phyloP scores from a whole-genome alignment of 2,797 vertebrate species.

The Adelosebastes latens region DNA sequence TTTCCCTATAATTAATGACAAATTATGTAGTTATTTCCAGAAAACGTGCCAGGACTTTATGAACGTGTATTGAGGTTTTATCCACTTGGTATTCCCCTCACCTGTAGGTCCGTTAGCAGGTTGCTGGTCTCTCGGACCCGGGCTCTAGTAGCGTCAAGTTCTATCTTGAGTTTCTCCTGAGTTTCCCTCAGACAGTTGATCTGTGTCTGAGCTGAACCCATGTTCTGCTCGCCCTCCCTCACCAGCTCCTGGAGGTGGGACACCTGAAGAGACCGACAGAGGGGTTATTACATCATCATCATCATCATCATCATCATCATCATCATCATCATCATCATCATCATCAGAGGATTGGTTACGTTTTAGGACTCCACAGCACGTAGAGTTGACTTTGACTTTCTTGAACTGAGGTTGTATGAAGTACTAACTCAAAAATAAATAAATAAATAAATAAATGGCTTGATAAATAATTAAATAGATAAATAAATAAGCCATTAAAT shows the following conservation, averaged over 20 bases:
- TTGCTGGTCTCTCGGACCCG: slow-evolving; percentile 92
- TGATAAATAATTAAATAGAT: too few relatives aligned
- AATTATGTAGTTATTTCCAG: neutral
- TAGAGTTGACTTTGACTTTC: neutral
- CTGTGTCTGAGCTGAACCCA: slow-evolving; percentile 91
- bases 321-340: too few relatives aligned
- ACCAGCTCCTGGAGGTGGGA: slow-evolving; percentile 92
- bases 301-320: too few relatives aligned
- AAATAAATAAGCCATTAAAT: too few relatives aligned
- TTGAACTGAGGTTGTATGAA: too few relatives aligned
- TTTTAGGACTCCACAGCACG: neutral
- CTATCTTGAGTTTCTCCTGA: slow-evolving; percentile 92
- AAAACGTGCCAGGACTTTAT: neutral
- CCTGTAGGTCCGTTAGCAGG: slow-evolving; percentile 91
- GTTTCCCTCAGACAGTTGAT: slow-evolving; percentile 92
- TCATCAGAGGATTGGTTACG: too few relatives aligned
- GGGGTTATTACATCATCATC: neutral
- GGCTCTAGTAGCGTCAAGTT: slow-evolving; percentile 90
- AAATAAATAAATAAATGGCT: too few relatives aligned
- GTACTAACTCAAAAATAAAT: too few relatives aligned
- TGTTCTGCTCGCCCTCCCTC: slow-evolving; percentile 91
- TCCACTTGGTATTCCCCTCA: slow-evolving; percentile 47
- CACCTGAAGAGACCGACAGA: slow-evolving; percentile 79
- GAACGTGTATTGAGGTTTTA: neutral
- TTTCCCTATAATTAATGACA: neutral